phyloP scores from a whole-genome alignment of 2,888 invertebrate species.

The Coecobrya sp. region DNA sequence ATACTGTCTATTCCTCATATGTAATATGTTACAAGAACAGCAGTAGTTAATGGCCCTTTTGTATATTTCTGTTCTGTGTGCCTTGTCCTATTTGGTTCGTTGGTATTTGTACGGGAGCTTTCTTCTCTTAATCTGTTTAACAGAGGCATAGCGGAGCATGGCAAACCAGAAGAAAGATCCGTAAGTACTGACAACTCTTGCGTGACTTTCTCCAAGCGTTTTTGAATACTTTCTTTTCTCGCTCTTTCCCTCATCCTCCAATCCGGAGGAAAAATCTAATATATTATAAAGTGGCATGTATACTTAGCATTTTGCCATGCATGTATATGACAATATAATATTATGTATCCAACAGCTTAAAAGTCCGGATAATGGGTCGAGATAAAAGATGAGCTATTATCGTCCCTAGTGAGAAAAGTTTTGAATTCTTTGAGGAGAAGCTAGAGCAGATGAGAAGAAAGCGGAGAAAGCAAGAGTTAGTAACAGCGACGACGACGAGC shows the following conservation, averaged over 20 bases:
- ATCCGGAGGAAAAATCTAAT: constrained; percentile 23
- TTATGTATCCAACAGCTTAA: constrained; percentile 71
- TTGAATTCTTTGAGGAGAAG: constrained; percentile 54
- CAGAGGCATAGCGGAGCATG: constrained; percentile 28
- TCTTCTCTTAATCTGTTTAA: constrained; percentile 77
- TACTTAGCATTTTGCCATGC: neutral
- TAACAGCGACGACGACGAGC: neutral
- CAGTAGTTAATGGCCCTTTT: constrained; percentile 69
- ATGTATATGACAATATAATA: constrained; percentile 33
- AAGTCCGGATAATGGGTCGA: constrained; percentile 67
- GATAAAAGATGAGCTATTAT: constrained; percentile 78
- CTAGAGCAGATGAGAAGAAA: constrained; percentile 3
- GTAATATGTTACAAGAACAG: neutral
- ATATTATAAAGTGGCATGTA: constrained; percentile 9
- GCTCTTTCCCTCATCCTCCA: constrained; percentile 14
- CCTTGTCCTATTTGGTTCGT: constrained; percentile 39
- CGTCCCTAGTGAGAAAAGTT: constrained; percentile 72
- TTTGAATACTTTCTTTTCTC: constrained; percentile 50
- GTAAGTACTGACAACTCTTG: constrained; percentile 74
- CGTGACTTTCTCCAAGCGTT: constrained; percentile 74
- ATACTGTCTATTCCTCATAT: neutral
- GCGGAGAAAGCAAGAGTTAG: neutral
- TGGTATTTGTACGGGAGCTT: constrained; percentile 44
- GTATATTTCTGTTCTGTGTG: neutral
- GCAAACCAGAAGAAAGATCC: constrained; percentile 57